Percentiles rank a stretch among this genome's conserved stretches.
Conservation (phyloP, 2,888 invertebrate genomes). For the Chloroclysta siterata region DNA sequence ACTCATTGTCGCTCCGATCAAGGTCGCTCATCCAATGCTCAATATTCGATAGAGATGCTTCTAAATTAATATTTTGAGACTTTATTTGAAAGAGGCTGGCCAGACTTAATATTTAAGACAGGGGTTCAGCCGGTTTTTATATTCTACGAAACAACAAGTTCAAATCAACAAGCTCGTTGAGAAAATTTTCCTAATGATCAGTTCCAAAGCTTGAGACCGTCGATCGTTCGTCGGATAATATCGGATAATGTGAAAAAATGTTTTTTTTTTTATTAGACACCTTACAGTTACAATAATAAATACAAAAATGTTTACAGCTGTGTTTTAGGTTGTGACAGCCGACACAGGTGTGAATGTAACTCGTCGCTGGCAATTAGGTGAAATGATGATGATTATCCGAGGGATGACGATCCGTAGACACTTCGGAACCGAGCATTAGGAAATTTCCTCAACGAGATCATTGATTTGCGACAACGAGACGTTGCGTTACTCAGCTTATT, state of each 20-base stretch:
- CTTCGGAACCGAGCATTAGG: neutral
- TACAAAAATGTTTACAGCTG: too few relatives aligned
- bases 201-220: neutral
- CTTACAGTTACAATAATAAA: too few relatives aligned
- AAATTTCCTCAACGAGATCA: slow-evolving; percentile 13
- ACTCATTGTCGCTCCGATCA: slow-evolving; percentile 67
- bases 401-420: neutral
- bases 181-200: slow-evolving; percentile 7
- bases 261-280: too few relatives aligned
- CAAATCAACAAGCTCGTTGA: slow-evolving; percentile 5
- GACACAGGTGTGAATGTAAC: too few relatives aligned
- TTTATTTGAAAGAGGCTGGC: slow-evolving; percentile 27
- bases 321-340: too few relatives aligned
- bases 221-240: neutral
- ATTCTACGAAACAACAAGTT: neutral
- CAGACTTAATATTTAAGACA: slow-evolving; percentile 1
- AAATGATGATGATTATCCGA: neutral
- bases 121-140: neutral
- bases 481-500: slow-evolving; percentile 5
- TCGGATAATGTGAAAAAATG: too few relatives aligned
- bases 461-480: neutral
- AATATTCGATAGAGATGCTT: slow-evolving; percentile 46
- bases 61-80: slow-evolving; percentile 44
- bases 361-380: neutral
- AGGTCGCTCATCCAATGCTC: slow-evolving; percentile 61